Base-by-base conservation (phyloP, 2,113 vertebrate genomes). In the Salvator merianae region DNA sequence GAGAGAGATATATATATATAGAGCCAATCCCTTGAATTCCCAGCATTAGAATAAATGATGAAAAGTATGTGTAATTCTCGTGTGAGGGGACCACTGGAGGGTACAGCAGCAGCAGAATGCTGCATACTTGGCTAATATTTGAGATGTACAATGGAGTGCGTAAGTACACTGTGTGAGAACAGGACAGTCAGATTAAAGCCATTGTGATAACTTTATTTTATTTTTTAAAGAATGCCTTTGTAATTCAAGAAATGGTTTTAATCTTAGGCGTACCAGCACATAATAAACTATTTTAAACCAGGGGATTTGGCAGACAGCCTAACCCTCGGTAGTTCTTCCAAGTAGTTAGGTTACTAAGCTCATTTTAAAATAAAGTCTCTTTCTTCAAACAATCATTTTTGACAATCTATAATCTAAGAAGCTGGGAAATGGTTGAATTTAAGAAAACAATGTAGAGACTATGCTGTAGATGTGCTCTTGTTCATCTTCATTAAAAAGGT, bases 181-280 rank as follows among this genome's bases (percentile, higher is more conserved):
- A 94, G 95, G 94, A 95, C 94, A 94, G 91, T 91, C 88, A 92
- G 92, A 93, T 95, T 95, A 93, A 96, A 95, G 93, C 92, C 91
- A 92, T 93, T 87, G 94, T 93, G 96, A 96, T 96, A 94, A 96
- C 96, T 96, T 96, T 94, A 95, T 96, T 96, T 70, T 59, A 1
- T 47, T 8, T 30, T 50, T 73, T 94, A 95, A 59, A 95, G 96
- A 96, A 92, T 95, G 95, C 94, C 95, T 95, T 95, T 96, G 94
- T 96, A 96, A 97, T 96, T 96, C 95, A 96, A 95, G 94, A 96
- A 95, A 96, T 95, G 95, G 95, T 96, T 97, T 96, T 96, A 97
- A 97, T 97, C 96, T 95, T 94, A 93, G 94, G 93, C 96, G 96
- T 95, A 94, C 95, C 95, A 90, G 89, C 85, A 91, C 91, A 96